phyloP scores from a whole-genome alignment of 35 echinoderm and acorn worm species.

The Eucidaris tribuloides region DNA sequence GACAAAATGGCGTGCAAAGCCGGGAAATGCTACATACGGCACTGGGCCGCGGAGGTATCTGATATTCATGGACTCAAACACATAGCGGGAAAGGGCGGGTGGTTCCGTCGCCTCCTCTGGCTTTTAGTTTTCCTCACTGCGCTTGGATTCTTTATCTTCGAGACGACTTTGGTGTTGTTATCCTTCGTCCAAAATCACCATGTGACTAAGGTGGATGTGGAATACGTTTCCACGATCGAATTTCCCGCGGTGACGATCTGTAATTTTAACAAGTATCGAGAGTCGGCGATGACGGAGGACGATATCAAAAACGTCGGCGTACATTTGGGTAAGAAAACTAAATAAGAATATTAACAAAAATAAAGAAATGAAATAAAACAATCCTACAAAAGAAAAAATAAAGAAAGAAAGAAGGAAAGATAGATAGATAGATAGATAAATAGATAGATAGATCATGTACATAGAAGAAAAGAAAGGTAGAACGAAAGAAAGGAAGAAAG shows the following conservation, averaged over 20 bases:
- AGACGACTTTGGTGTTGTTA: conserved; percentile 3
- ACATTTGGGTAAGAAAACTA: conserved; percentile 60
- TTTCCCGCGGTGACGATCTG: conserved; percentile 83
- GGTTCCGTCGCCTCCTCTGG: conserved; percentile 57
- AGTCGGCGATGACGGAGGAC: conserved; percentile 57
- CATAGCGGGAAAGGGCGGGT: conserved; percentile 32
- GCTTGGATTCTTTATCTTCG: not conserved
- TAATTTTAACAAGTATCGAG: conserved; percentile 95
- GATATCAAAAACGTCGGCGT: conserved; percentile 83
- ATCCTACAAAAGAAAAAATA: too few relatives aligned
- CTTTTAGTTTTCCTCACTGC: conserved; percentile 15
- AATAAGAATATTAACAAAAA: not conserved
- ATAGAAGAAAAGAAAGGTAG: too few relatives aligned
- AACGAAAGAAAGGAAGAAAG: too few relatives aligned
- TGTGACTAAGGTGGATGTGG: conserved; percentile 76
- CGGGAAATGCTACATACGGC: conserved; percentile 8
- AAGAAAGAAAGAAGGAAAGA: too few relatives aligned
- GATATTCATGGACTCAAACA: conserved; percentile 72
- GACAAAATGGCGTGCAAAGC: not conserved
- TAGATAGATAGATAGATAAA: too few relatives aligned
- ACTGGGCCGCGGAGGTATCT: conserved; percentile 49
- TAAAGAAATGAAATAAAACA: too few relatives aligned
- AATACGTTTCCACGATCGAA: not conserved
- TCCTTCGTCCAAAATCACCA: conserved; percentile 53
- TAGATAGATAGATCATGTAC: too few relatives aligned